Evolutionary conservation across 1,140 invertebrate genomes (phyloP).

Genomic region (Philopotamus ludificatus): DNA sequence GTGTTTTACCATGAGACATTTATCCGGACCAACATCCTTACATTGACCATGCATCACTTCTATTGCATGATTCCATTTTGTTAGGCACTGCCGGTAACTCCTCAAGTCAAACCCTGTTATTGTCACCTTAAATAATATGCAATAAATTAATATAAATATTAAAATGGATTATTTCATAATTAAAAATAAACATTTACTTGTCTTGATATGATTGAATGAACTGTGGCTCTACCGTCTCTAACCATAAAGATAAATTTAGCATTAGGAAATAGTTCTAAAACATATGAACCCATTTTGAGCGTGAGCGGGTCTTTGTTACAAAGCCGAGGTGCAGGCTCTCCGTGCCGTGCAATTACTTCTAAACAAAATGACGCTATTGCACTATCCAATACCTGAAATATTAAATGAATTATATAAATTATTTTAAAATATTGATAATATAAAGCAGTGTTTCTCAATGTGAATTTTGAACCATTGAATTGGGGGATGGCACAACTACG

Average conservation of each 20-base stretch:
- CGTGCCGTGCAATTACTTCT: constrained; percentile 94
- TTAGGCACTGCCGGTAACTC: constrained; percentile 90
- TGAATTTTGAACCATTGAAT: no score
- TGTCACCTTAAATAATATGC: constrained; percentile 71
- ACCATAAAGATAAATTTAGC: constrained; percentile 98
- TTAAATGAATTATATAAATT: constrained; percentile 21
- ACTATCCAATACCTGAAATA: constrained; percentile 79
- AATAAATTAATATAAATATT: neutral
- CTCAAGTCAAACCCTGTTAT: constrained; percentile 96
- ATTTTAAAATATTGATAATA: neutral
- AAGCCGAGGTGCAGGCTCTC: constrained; percentile 85
- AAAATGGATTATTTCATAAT: no score
- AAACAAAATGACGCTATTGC: constrained; percentile 96
- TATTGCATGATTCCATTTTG: constrained; percentile 95
- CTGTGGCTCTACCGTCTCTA: constrained; percentile 94
- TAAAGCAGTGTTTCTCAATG: constrained; percentile 11
- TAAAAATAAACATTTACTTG: constrained; percentile 62
- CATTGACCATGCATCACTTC: constrained; percentile 94
- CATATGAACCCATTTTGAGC: constrained; percentile 89
- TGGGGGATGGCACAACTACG: neutral
- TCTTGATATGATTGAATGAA: constrained; percentile 96
- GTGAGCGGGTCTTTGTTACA: constrained; percentile 99
- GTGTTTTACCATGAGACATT: constrained; percentile 74
- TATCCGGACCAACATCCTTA: constrained; percentile 75
- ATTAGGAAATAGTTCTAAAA: constrained; percentile 75